Evolutionary conservation across 2,113 vertebrate genomes (phyloP).

Genomic region (Strix aluco): DNA sequence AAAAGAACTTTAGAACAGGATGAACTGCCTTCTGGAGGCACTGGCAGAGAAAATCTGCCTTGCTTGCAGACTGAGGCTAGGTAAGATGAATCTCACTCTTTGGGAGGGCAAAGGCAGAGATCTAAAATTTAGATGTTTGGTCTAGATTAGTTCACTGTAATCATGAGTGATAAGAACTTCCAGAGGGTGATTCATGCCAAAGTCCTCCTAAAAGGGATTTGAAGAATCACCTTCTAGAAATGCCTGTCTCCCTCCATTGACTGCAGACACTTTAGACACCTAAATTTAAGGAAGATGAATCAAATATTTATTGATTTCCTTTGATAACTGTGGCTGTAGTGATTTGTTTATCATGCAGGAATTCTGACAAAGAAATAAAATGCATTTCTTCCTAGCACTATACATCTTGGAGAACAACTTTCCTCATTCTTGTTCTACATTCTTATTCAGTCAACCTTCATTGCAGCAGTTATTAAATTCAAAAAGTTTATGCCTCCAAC

Average conservation of each 20-base stretch:
- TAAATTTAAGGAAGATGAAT: not conserved
- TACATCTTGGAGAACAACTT: not conserved
- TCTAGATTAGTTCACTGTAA: not conserved
- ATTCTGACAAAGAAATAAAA: not conserved
- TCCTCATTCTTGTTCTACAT: not conserved
- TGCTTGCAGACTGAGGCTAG: not conserved
- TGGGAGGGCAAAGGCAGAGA: not conserved
- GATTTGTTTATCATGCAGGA: not conserved
- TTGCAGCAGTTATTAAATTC: not conserved
- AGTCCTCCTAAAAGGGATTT: not conserved
- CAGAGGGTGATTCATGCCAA: not conserved
- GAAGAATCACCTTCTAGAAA: not conserved
- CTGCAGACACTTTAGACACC: not conserved
- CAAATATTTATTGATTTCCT: not conserved
- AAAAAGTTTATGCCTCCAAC: not conserved
- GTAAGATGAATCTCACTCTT: not conserved
- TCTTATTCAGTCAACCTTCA: not conserved
- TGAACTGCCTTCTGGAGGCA: not conserved
- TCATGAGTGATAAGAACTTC: not conserved
- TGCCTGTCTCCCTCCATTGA: not conserved
- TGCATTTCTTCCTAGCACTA: not conserved
- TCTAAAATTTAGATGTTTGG: not conserved
- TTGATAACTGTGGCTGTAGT: not conserved
- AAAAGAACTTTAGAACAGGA: not conserved
- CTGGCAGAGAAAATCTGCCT: not conserved